Evolutionary conservation across 2,797 vertebrate genomes (phyloP).

Genomic region (Pampus argenteus): DNA sequence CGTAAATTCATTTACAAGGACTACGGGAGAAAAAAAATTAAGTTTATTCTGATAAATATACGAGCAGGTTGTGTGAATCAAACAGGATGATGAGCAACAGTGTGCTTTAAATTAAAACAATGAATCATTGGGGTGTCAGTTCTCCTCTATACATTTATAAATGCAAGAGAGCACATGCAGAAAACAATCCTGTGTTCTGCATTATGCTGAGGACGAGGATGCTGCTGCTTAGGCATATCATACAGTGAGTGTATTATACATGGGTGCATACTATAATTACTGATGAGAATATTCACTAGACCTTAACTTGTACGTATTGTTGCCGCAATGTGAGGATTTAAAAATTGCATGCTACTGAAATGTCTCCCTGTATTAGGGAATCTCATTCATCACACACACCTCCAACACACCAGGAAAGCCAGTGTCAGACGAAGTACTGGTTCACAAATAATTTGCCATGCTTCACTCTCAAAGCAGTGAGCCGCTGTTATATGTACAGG

Average conservation of each 20-base stretch:
- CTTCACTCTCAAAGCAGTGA: slow-evolving; percentile 25
- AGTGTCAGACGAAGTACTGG: slow-evolving; percentile 54
- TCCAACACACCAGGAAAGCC: slow-evolving; percentile 55
- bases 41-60: slow-evolving; percentile 10
- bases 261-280: slow-evolving; percentile 67
- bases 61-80: slow-evolving; percentile 5
- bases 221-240: slow-evolving; percentile 46
- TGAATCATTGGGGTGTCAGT: background rate
- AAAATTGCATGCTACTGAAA: slow-evolving; percentile 70
- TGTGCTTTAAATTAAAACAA: slow-evolving; percentile 23
- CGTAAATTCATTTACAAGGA: slow-evolving; percentile 30
- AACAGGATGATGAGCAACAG: slow-evolving; percentile 12
- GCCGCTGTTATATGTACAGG: slow-evolving; percentile 25
- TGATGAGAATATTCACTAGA: slow-evolving; percentile 70
- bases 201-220: slow-evolving; percentile 13
- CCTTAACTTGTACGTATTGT: slow-evolving; percentile 72
- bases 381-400: slow-evolving; percentile 73
- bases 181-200: slow-evolving; percentile 38
- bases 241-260: slow-evolving; percentile 59
- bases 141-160: slow-evolving; percentile 1
- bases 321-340: slow-evolving; percentile 69
- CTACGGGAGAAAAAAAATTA: background rate
- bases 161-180: slow-evolving; percentile 27
- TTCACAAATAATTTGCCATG: slow-evolving; percentile 62
- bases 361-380: slow-evolving; percentile 70